Conservation (phyloP, 2,888 invertebrate species). For the Nymphalis polychloros region DNA sequence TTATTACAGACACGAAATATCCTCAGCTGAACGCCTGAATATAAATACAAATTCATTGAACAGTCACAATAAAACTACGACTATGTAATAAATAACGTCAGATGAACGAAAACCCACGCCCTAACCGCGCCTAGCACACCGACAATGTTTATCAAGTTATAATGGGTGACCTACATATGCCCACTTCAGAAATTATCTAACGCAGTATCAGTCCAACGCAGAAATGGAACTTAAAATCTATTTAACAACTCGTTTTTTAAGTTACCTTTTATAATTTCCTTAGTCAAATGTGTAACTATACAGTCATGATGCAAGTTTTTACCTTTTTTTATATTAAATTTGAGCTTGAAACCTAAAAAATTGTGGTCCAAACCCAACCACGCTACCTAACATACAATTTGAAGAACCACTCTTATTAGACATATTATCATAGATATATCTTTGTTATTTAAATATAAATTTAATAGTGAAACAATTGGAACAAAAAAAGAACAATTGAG, state of each 20-base stretch:
- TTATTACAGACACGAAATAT: background rate
- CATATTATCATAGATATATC: too few relatives aligned
- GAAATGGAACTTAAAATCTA: constrained; percentile 23
- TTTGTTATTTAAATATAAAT: constrained; percentile 3
- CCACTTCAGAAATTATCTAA: constrained; percentile 62
- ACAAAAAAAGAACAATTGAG: too few relatives aligned
- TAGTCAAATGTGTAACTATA: background rate
- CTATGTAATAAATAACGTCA: constrained; percentile 32
- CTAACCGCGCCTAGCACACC: constrained; percentile 34
- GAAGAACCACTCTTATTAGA: too few relatives aligned
- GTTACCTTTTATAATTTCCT: too few relatives aligned
- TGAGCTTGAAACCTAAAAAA: too few relatives aligned
- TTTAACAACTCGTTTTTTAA: constrained; percentile 17
- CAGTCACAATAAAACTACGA: background rate
- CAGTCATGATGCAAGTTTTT: too few relatives aligned
- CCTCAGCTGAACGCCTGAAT: background rate
- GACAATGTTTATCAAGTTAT: constrained; percentile 51
- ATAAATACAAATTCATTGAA: background rate
- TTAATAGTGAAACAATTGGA: too few relatives aligned
- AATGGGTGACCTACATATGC: constrained; percentile 64
- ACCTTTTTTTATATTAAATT: too few relatives aligned
- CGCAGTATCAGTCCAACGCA: constrained; percentile 47
- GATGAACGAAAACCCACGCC: constrained; percentile 45
- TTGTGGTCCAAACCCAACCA: too few relatives aligned
- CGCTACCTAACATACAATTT: too few relatives aligned